phyloP scores from a whole-genome alignment of 37 sponge, comb jelly and placozoan genomes.

The Chondrilla cf. caribensis region DNA sequence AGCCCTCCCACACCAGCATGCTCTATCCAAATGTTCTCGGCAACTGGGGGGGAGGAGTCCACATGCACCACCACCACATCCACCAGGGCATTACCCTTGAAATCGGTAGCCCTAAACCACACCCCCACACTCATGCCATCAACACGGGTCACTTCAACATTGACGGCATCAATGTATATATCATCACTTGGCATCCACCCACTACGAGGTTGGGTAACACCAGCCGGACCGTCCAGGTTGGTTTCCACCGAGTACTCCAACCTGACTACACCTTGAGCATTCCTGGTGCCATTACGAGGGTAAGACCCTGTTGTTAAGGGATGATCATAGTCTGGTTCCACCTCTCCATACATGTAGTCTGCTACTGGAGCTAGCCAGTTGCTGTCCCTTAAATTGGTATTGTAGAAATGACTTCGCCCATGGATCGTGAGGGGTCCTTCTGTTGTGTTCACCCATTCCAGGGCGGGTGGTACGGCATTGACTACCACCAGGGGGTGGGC shows the following conservation, averaged over 20 bases:
- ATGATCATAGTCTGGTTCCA: conserved; percentile 55
- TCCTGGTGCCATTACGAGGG: conserved; percentile 55
- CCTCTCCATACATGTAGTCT: conserved; percentile 12
- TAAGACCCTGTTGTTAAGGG: conserved; percentile 42
- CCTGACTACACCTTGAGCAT: conserved; percentile 58
- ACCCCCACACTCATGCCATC: conserved; percentile 71
- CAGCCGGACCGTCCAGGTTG: conserved; percentile 29
- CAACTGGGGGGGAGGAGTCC: conserved; percentile 64
- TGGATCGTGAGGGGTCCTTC: conserved; percentile 19
- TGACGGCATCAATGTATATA: conserved; percentile 40
- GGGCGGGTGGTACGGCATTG: conserved; percentile 43
- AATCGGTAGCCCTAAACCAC: conserved; percentile 72
- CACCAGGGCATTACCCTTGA: background rate
- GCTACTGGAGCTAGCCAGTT: conserved; percentile 67
- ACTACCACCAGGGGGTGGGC: conserved; percentile 33
- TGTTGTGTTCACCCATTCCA: conserved; percentile 65
- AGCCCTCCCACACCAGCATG: conserved; percentile 33
- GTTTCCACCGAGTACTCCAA: conserved; percentile 38
- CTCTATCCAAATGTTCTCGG: conserved; percentile 46
- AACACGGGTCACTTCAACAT: background rate
- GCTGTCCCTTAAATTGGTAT: conserved; percentile 42
- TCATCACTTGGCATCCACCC: conserved; percentile 34
- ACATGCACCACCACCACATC: conserved; percentile 61
- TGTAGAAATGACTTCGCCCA: conserved; percentile 78
- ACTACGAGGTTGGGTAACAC: conserved; percentile 18